A percentile compares a stretch with the other conserved stretches of the same genome.
phyloP scores from a whole-genome alignment of 2,797 vertebrate genomes.

The Gadopsis marmoratus region DNA sequence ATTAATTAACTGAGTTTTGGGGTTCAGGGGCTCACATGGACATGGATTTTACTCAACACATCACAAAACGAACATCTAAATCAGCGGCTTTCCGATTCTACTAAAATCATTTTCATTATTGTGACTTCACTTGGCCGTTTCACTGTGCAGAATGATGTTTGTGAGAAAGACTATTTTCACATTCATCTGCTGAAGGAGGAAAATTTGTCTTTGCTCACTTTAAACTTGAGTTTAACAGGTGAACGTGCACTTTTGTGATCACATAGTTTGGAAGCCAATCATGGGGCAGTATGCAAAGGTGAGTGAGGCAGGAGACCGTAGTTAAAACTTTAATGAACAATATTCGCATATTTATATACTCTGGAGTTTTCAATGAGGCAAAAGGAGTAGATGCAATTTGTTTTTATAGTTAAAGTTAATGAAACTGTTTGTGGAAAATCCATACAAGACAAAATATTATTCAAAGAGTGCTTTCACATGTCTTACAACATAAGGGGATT shows the following conservation, averaged over 20 bases:
- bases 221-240: no score
- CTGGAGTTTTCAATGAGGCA: neutral
- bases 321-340: neutral
- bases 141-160: neutral
- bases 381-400: neutral
- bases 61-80: neutral
- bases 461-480: neutral
- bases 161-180: neutral
- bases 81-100: neutral
- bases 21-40: no score
- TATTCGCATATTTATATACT: neutral
- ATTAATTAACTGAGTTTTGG: neutral
- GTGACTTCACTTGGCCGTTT: neutral
- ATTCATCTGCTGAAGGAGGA: neutral
- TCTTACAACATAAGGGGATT: neutral
- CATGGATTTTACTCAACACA: no score
- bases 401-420: no score
- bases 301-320: neutral
- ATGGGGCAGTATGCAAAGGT: no score
- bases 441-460: neutral
- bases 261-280: no score
- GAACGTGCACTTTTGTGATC: no score
- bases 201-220: neutral
- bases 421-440: neutral
- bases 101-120: neutral